phyloP scores from a whole-genome alignment of 37 sponge, comb jelly and placozoan species.

The Lycopodina hypogea region DNA sequence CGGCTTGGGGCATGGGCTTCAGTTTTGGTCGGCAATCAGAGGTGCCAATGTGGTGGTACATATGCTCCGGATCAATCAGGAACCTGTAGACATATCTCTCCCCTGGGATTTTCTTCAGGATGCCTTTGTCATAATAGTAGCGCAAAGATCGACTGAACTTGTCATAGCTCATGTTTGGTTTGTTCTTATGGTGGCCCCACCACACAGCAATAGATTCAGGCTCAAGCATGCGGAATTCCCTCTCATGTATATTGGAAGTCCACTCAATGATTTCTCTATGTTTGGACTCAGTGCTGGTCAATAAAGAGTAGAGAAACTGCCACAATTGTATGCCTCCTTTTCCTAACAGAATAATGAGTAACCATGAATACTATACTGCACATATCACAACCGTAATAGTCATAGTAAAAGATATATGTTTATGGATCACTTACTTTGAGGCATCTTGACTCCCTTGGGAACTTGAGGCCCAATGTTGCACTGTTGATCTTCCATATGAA shows the following conservation, averaged over 20 bases:
- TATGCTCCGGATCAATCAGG: conserved; percentile 59
- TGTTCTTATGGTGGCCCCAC: conserved; percentile 84
- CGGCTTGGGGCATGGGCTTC: conserved; percentile 59
- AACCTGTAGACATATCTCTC: conserved; percentile 80
- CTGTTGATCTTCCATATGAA: conserved; percentile 4
- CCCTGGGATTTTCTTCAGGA: conserved; percentile 65
- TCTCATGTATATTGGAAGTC: conserved; percentile 51
- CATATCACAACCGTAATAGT: neutral
- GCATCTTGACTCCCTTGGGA: conserved; percentile 56
- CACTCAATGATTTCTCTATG: conserved; percentile 66
- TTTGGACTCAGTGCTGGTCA: conserved; percentile 40
- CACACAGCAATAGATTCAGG: conserved; percentile 78
- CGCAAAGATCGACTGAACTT: conserved; percentile 87
- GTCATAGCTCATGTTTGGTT: conserved; percentile 84
- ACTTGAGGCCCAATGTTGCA: neutral
- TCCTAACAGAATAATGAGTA: conserved; percentile 8
- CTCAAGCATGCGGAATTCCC: conserved; percentile 70
- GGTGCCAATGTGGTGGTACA: conserved; percentile 63
- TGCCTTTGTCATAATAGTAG: conserved; percentile 85
- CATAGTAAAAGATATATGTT: neutral
- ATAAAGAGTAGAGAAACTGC: conserved; percentile 80
- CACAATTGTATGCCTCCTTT: conserved; percentile 86
- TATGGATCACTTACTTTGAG: conserved; percentile 59
- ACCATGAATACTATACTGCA: neutral
- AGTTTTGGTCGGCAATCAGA: conserved; percentile 55